phyloP scores from a whole-genome alignment of 2,888 invertebrate genomes.

The Pecten maximus region DNA sequence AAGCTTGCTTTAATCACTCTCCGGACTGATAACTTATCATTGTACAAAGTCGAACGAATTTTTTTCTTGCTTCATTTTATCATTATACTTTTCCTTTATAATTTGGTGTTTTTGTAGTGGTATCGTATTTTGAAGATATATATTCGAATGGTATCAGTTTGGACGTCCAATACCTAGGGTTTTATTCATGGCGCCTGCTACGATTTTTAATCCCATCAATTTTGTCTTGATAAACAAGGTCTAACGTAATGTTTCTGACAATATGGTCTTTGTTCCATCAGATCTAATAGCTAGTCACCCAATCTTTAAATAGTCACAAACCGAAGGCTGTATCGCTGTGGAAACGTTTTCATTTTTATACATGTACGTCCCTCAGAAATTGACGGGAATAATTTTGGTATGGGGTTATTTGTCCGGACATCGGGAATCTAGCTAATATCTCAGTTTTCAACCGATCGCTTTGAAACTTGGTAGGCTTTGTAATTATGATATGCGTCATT shows the following conservation, averaged over 20 bases:
- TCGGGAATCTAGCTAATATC: no score
- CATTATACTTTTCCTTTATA: background rate
- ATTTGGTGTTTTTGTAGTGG: background rate
- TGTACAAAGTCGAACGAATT: conserved; percentile 18
- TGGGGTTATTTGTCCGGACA: no score
- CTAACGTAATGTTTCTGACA: background rate
- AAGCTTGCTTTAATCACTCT: background rate
- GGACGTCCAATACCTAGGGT: background rate
- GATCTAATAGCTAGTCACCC: no score
- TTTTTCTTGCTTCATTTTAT: background rate
- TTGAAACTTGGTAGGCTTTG: no score
- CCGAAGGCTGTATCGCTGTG: no score
- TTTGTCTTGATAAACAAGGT: background rate
- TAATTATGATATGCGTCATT: no score
- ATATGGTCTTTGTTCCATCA: background rate
- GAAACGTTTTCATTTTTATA: no score
- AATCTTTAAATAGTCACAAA: no score
- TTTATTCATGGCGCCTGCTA: background rate
- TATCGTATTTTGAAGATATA: conserved; percentile 21
- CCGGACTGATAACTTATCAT: background rate
- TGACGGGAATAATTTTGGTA: no score
- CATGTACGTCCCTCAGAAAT: no score
- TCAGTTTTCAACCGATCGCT: no score
- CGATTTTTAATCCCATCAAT: conserved; percentile 20
- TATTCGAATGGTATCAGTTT: background rate